Conservation (phyloP, 1,140 invertebrate genomes). For the Plutomurus gul region DNA sequence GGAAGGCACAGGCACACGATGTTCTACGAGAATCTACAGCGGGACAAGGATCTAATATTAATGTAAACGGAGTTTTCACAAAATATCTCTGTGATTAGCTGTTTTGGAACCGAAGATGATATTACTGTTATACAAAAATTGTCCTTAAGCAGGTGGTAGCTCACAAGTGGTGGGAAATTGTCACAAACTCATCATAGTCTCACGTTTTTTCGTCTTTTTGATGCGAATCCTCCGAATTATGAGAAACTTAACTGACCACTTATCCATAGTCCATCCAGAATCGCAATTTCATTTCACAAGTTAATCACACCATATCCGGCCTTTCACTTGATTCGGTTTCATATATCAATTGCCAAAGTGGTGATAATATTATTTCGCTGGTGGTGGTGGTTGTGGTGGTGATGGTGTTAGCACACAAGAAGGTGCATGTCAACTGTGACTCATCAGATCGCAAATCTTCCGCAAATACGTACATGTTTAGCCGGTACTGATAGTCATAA, state of each 20-base stretch:
- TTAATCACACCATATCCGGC: conserved; percentile 31
- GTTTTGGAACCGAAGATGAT: not conserved
- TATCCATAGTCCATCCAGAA: conserved; percentile 53
- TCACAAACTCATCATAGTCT: conserved; percentile 20
- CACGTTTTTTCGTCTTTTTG: conserved; percentile 15
- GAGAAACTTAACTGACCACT: conserved; percentile 34
- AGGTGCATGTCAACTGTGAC: not conserved
- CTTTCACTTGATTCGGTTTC: not conserved
- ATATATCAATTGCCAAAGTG: not conserved
- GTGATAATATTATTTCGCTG: too few species aligned
- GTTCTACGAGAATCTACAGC: conserved; percentile 2
- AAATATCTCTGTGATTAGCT: not conserved
- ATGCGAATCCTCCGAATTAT: conserved; percentile 15
- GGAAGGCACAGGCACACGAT: conserved; percentile 41
- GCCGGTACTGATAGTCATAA: not conserved
- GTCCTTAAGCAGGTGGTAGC: not conserved
- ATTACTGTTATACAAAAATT: conserved; percentile 17
- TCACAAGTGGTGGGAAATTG: not conserved
- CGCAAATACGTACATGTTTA: conserved; percentile 1
- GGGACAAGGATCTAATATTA: not conserved
- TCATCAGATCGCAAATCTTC: not conserved
- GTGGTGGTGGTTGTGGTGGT: too few species aligned
- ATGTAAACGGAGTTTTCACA: conserved; percentile 1
- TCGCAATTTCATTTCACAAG: conserved; percentile 50
- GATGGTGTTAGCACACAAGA: not conserved